Evolutionary conservation across 1,140 invertebrate genomes (phyloP).

Genomic region (Pararge aegeria): DNA sequence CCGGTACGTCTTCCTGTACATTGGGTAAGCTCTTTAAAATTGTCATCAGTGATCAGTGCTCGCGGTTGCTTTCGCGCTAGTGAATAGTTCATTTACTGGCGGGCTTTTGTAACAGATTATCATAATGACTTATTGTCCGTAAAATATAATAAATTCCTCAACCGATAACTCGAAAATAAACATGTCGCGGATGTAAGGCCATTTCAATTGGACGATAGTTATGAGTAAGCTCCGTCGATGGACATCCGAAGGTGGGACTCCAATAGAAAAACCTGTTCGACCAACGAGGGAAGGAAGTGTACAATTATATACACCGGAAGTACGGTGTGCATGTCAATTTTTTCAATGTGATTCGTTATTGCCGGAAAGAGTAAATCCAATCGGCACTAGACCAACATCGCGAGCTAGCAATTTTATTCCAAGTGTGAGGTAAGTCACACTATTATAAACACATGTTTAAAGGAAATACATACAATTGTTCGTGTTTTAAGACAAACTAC

Average conservation of each 20-base stretch:
- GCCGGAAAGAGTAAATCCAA: constrained; percentile 85
- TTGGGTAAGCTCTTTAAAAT: constrained; percentile 74
- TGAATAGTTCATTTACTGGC: constrained; percentile 70
- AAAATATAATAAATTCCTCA: constrained; percentile 25
- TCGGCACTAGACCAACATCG: constrained; percentile 80
- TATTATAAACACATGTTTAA: constrained; percentile 21
- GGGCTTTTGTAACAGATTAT: constrained; percentile 54
- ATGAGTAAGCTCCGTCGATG: constrained; percentile 80
- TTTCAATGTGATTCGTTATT: constrained; percentile 88
- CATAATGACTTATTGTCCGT: constrained; percentile 46
- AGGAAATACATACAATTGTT: constrained; percentile 36
- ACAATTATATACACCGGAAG: constrained; percentile 85
- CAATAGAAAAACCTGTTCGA: constrained; percentile 79
- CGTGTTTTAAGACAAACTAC: constrained; percentile 55
- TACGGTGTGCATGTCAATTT: constrained; percentile 91
- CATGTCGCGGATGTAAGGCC: constrained; percentile 43
- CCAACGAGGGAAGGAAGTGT: constrained; percentile 82
- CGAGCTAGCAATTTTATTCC: constrained; percentile 73
- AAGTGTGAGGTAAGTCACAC: constrained; percentile 63
- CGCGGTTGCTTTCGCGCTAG: constrained; percentile 68
- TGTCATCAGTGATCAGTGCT: constrained; percentile 74
- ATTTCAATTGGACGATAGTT: constrained; percentile 45
- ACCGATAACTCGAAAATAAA: constrained; percentile 21
- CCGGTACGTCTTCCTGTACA: constrained; percentile 67
- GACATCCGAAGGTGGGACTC: constrained; percentile 82